A percentile compares a stretch with the other conserved stretches of the same genome.
These are phyloP conservation scores for Salarias fasciatus DNA, from an alignment of 2,797 vertebrate genomes.

Conservation along the genomic window DNA sequence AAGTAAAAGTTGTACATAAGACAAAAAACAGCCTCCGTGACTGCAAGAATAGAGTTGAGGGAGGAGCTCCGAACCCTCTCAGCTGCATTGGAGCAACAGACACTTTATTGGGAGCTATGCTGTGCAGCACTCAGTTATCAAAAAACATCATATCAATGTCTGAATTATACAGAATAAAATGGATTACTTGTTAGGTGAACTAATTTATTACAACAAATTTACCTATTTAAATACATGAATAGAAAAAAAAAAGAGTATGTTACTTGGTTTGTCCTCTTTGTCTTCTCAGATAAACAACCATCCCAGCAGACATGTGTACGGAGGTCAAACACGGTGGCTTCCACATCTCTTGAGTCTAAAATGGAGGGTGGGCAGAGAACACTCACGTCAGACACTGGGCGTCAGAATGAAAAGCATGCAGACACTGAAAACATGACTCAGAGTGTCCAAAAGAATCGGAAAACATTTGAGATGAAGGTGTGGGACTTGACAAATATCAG, in stretches of 20 bases:
- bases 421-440: no score
- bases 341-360: slow-evolving; percentile 3
- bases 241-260: background rate
- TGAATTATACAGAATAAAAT: background rate
- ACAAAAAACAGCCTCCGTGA: background rate
- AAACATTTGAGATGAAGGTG: no score
- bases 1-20: background rate
- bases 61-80: slow-evolving; percentile 28
- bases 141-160: background rate
- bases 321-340: background rate
- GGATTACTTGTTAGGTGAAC: background rate
- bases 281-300: slow-evolving; percentile 6
- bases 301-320: slow-evolving; percentile 11
- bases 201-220: background rate
- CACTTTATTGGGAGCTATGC: background rate
- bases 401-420: no score
- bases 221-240: no score
- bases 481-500: no score
- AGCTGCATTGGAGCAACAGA: background rate
- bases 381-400: no score
- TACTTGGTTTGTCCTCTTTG: slow-evolving; percentile 26
- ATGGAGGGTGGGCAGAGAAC: background rate
- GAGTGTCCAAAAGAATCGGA: no score
- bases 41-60: slow-evolving; percentile 18
- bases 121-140: background rate